Conservation (phyloP, 2,797 vertebrate genomes). For the Spondyliosoma cantharus region DNA sequence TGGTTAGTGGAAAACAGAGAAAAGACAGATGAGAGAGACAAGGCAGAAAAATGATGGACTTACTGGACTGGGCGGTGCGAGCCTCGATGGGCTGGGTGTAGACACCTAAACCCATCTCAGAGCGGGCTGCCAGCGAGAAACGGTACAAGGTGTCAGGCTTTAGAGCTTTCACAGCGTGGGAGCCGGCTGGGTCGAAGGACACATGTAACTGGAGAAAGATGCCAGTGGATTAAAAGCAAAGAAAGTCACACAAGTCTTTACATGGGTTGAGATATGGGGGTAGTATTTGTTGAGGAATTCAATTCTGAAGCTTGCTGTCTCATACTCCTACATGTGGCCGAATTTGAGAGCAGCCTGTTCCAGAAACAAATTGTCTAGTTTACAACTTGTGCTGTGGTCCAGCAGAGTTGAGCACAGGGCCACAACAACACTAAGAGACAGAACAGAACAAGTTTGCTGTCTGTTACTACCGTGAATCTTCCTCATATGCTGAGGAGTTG, state of each 20-base stretch:
- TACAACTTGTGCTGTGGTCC: constrained; percentile 45
- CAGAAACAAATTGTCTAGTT: constrained; percentile 43
- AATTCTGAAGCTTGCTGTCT: constrained; percentile 23
- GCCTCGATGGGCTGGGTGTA: constrained; percentile 91
- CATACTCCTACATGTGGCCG: neutral
- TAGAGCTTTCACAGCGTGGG: constrained; percentile 89
- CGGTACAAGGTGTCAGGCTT: constrained; percentile 92
- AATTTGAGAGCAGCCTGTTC: constrained; percentile 30
- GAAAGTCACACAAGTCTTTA: neutral
- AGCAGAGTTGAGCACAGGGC: constrained; percentile 46
- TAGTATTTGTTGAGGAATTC: constrained; percentile 13
- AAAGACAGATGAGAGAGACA: constrained; percentile 43
- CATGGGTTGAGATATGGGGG: neutral
- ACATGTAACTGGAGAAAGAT: constrained; percentile 85
- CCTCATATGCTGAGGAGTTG: constrained; percentile 52
- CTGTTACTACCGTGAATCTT: constrained; percentile 52
- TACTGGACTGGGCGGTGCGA: constrained; percentile 95
- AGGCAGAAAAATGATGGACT: constrained; percentile 74
- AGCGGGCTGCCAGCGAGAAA: constrained; percentile 93
- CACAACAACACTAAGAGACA: constrained; percentile 21
- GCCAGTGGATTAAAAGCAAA: constrained; percentile 13
- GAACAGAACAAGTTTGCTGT: constrained; percentile 33
- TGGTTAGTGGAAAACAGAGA: constrained; percentile 70
- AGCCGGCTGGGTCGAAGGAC: constrained; percentile 90
- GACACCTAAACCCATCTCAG: constrained; percentile 92